Base-by-base conservation (phyloP, 2,888 invertebrate species). In the Stegana nigrithorax region DNA sequence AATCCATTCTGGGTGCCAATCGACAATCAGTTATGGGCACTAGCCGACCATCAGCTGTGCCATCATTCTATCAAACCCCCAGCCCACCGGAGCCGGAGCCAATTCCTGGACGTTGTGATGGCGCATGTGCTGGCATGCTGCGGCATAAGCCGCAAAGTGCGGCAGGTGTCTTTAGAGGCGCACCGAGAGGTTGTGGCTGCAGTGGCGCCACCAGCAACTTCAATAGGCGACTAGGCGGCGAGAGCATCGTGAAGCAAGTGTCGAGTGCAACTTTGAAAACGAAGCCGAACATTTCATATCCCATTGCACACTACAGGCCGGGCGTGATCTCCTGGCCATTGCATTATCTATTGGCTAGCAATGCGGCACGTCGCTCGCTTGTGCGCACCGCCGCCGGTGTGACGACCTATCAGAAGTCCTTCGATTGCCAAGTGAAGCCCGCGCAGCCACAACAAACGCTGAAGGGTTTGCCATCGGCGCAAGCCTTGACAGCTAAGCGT, bases 381-480 rank as follows among this genome's bases (percentile, higher is more conserved):
- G 65, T 73, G 1, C 72, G 78, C 3, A 75, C 75, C 0, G 78
- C 75, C 0, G 78, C 78, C 4, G 75, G 75, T 0, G 68, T 72
- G 0, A 78, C 76, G 0, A 32, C 73, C 1, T 76, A 78, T 8
- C 66, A 67, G 47, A 58, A 51, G 10, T 23, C 36, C 36, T 63
- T 55, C 7, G 36, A 55, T 21, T 6, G n/a, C n/a, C n/a, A n/a
- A n/a, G n/a, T n/a, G n/a, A n/a, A n/a, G n/a, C n/a, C n/a, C n/a
- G n/a, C n/a, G n/a, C n/a, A n/a, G n/a, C n/a, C n/a, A n/a, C n/a
- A n/a, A n/a, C n/a, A n/a, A n/a, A n/a, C n/a, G n/a, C n/a, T n/a
- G n/a, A n/a, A n/a, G n/a, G n/a, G n/a, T n/a, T n/a, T n/a, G n/a
- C n/a, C n/a, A n/a, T n/a, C n/a, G n/a, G n/a, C n/a, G n/a, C n/a